Percentiles rank a stretch among this genome's conserved stretches.
phyloP scores from a whole-genome alignment of 2,113 vertebrate species.

The Ginglymostoma cirratum region DNA sequence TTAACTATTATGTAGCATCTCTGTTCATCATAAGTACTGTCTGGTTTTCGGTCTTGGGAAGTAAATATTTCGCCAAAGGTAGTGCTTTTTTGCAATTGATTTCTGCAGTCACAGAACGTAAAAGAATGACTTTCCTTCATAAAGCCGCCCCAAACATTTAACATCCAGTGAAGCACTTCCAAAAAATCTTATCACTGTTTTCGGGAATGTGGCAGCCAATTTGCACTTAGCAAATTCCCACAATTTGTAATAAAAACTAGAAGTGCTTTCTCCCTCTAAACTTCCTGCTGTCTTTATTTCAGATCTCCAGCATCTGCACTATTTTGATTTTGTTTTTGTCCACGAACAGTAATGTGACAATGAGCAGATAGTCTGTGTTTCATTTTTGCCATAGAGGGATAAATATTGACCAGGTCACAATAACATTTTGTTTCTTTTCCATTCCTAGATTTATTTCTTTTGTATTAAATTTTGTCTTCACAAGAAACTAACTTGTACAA shows the following conservation, averaged over 20 bases:
- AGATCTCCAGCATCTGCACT: too few species aligned
- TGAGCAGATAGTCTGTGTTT: too few species aligned
- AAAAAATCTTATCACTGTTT: neutral
- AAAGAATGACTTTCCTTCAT: too few species aligned
- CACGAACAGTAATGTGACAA: neutral
- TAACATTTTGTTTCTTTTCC: neutral
- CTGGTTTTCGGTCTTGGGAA: neutral
- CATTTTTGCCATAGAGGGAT: neutral
- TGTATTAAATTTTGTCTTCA: neutral
- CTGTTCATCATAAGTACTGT: neutral
- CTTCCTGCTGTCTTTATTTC: too few species aligned
- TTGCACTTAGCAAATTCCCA: neutral
- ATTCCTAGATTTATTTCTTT: neutral
- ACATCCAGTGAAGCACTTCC: neutral
- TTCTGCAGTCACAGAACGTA: neutral
- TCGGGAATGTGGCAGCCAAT: too few species aligned
- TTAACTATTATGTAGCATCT: neutral
- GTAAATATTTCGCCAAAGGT: neutral
- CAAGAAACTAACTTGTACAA: neutral
- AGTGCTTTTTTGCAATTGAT: neutral
- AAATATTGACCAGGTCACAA: neutral
- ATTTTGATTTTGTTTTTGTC: too few species aligned
- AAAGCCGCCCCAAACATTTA: neutral
- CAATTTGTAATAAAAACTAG: too few species aligned
- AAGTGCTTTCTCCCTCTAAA: too few species aligned